Evolutionary conservation across 2,797 vertebrate species (phyloP).

Genomic region (Arctocebus calabarensis): DNA sequence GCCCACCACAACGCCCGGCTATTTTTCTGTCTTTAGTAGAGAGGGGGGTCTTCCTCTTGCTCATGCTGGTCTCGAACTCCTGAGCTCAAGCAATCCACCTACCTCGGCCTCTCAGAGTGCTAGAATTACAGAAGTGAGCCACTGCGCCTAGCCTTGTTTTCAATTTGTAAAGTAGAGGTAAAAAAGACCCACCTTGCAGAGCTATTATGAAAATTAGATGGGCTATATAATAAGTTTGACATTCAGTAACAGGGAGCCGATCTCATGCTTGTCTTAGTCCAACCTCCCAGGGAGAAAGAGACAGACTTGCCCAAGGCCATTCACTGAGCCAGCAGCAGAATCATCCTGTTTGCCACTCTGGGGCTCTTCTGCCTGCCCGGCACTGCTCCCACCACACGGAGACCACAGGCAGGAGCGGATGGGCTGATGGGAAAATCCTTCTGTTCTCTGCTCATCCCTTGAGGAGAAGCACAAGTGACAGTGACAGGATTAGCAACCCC

Average conservation of each 20-base stretch:
- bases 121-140: too few species aligned
- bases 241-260: not conserved
- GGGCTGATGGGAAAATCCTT: slow-evolving; percentile 49
- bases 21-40: too few species aligned
- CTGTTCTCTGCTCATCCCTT: not conserved
- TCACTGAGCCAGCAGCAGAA: not conserved
- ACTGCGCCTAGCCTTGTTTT: not conserved
- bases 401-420: not conserved
- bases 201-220: slow-evolving; percentile 8
- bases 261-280: not conserved
- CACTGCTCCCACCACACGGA: not conserved
- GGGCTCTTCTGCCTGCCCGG: not conserved
- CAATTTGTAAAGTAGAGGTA: slow-evolving; percentile 25
- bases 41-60: too few species aligned
- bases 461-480: not conserved
- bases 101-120: too few species aligned
- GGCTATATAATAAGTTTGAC: not conserved
- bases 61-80: too few species aligned
- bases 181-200: slow-evolving; percentile 31
- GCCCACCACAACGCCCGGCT: too few species aligned
- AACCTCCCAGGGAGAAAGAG: not conserved
- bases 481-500: not conserved
- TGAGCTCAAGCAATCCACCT: too few species aligned
- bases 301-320: not conserved
- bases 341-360: not conserved